Conservation (phyloP, 2,797 vertebrate genomes). For the Schizopygopsis malacanthus region DNA sequence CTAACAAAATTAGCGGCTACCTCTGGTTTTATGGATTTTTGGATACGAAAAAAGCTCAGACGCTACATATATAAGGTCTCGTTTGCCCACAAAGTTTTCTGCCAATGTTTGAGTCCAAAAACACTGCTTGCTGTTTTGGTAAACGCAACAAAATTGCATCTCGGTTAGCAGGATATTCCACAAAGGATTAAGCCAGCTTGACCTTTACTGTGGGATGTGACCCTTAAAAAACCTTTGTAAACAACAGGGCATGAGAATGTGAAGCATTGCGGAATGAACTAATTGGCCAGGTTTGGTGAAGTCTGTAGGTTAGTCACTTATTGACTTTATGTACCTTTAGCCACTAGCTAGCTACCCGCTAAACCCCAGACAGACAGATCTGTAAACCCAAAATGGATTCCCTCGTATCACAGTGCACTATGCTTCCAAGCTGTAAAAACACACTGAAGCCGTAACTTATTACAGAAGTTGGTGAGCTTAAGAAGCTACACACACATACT, state of each 20-base stretch:
- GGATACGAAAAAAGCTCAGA: not conserved
- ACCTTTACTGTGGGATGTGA: slow-evolving; percentile 55
- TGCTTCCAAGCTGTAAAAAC: slow-evolving; percentile 38
- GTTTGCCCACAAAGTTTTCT: not conserved
- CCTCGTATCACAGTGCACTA: not conserved
- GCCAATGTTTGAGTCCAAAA: slow-evolving; percentile 33
- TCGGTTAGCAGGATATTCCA: slow-evolving; percentile 42
- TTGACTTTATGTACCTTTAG: slow-evolving; percentile 13
- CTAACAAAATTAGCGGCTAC: not conserved
- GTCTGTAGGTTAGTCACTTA: slow-evolving; percentile 30
- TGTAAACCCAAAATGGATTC: slow-evolving; percentile 33
- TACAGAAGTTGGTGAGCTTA: slow-evolving; percentile 23
- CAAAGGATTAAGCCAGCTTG: slow-evolving; percentile 44
- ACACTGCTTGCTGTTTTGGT: not conserved
- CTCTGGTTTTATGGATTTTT: slow-evolving; percentile 26
- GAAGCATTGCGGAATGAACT: slow-evolving; percentile 45
- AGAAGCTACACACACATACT: slow-evolving; percentile 33
- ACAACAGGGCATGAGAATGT: slow-evolving; percentile 33
- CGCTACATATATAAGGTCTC: not conserved
- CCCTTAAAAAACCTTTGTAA: slow-evolving; percentile 52
- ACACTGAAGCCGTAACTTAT: slow-evolving; percentile 30
- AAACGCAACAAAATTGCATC: slow-evolving; percentile 32
- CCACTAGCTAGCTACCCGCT: slow-evolving; percentile 6
- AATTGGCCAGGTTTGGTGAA: slow-evolving; percentile 46
- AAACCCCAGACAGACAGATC: slow-evolving; percentile 15